phyloP scores from a whole-genome alignment of 2,113 vertebrate species.

The Oreochromis tanganicae region DNA sequence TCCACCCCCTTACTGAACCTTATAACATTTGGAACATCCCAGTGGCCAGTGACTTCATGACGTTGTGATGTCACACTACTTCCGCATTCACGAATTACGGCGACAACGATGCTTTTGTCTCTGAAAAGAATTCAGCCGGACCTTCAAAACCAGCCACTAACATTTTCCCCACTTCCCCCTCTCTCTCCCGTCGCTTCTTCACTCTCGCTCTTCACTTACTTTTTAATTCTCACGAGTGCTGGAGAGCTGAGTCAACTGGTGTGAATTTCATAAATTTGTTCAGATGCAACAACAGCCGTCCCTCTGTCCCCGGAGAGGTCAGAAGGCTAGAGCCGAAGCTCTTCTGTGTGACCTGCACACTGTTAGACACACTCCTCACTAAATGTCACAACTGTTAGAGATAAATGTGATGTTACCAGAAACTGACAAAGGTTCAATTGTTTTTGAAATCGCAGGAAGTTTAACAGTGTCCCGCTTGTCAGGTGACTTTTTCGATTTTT shows the following conservation, averaged over 20 bases:
- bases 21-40: background rate
- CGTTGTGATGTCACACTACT: conserved; percentile 43
- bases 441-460: background rate
- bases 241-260: background rate
- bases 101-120: conserved; percentile 61
- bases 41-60: background rate
- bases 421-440: background rate
- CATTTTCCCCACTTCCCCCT: conserved; percentile 24
- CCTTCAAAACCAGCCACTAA: background rate
- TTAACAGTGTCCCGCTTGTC: background rate
- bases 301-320: conserved; percentile 12
- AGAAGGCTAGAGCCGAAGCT: background rate
- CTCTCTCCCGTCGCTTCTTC: background rate
- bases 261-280: conserved; percentile 7
- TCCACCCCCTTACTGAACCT: conserved; percentile 49
- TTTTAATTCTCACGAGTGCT: background rate
- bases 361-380: background rate
- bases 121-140: background rate
- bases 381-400: conserved; percentile 22
- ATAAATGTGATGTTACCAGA: background rate
- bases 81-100: conserved; percentile 23
- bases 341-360: background rate
- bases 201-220: background rate
- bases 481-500: background rate
- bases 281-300: background rate